Evolutionary conservation across 2,113 vertebrate species (phyloP), one percentile per base, ranked within the genome.

Genomic region (Pyxicephalus adspersus): DNA sequence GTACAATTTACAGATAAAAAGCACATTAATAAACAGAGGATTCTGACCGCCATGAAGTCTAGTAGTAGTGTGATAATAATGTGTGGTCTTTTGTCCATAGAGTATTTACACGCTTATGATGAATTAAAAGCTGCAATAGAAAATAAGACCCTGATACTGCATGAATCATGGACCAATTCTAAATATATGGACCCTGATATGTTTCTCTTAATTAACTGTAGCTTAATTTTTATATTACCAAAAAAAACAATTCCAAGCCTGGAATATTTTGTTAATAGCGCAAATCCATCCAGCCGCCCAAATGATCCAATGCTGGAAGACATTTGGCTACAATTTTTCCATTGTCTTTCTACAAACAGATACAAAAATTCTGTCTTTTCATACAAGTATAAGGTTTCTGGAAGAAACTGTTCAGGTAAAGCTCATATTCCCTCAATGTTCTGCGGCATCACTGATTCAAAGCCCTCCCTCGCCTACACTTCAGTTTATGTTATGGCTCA

Each of bases 61-160:
- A 28, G 45, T 13, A 15, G 61, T 9, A 2, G 19, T 6, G 50
- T 65, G 20, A 15, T 77, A 1, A 22, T 77, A 3, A 54, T 77
- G 28, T 65, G 75, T 31, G 75, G 75, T 3, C 19, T 28, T 5
- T 50, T 77, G 15, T 77, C 75, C 2, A 5, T 54, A 5, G 15
- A n/a, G 13, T 77, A 52, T 52, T 5, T 77, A 0, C 18, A 15
- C 13, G 16, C 20, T 15, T 23, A 55, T n/a, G 45, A 52, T 8
- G 50, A 22, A 11, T n/a, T 26, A 22, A 15, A 51, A 13, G 22
- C 50, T 5, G 20, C 11, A 13, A 22, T 64, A 15, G 16, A 50
- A 16, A 31, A 31, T 9, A 65, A 65, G 19, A 65, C 63, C 23
- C n/a, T 77, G 50, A 65, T 77, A 38, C 25, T 77, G 15, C 50